phyloP scores from a whole-genome alignment of 2,797 vertebrate genomes.

The Phrynocephalus vlangalii region DNA sequence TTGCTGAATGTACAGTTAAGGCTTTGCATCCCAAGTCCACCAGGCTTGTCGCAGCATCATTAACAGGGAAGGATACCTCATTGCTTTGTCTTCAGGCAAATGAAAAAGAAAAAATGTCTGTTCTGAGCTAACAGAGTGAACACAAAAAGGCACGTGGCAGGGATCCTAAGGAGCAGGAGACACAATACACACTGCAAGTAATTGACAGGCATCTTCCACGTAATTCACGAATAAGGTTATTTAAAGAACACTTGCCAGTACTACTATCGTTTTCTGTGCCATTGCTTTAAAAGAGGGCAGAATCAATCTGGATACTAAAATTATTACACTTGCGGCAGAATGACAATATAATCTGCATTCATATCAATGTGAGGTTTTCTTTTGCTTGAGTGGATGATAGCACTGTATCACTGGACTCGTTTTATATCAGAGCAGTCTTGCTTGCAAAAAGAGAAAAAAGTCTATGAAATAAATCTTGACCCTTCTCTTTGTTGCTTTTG shows the following conservation, averaged over 20 bases:
- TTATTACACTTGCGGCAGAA: conserved; percentile 77
- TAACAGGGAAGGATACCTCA: conserved; percentile 88
- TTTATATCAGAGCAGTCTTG: conserved; percentile 93
- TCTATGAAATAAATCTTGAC: conserved; percentile 84
- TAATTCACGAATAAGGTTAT: conserved; percentile 76
- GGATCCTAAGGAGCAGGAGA: conserved; percentile 58
- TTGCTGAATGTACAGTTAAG: conserved; percentile 91
- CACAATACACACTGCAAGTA: conserved; percentile 72
- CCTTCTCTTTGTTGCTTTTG: conserved; percentile 79
- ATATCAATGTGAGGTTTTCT: conserved; percentile 89
- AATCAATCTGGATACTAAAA: conserved; percentile 75
- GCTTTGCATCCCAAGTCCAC: conserved; percentile 80
- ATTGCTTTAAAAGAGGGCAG: conserved; percentile 79
- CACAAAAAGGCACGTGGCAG: conserved; percentile 55
- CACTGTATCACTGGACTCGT: conserved; percentile 89
- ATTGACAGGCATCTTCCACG: conserved; percentile 70
- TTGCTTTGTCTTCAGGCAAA: conserved; percentile 78
- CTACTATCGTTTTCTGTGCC: conserved; percentile 80
- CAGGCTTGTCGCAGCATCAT: conserved; percentile 78
- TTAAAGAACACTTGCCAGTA: conserved; percentile 77
- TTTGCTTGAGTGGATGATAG: conserved; percentile 94
- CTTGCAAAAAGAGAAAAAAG: conserved; percentile 86
- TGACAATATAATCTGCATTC: conserved; percentile 87
- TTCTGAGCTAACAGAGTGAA: conserved; percentile 61
- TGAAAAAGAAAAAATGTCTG: conserved; percentile 78